These are phyloP conservation scores for Crenuchus spilurus DNA, from an alignment of 2,797 vertebrate genomes.

Conservation along the genomic window DNA sequence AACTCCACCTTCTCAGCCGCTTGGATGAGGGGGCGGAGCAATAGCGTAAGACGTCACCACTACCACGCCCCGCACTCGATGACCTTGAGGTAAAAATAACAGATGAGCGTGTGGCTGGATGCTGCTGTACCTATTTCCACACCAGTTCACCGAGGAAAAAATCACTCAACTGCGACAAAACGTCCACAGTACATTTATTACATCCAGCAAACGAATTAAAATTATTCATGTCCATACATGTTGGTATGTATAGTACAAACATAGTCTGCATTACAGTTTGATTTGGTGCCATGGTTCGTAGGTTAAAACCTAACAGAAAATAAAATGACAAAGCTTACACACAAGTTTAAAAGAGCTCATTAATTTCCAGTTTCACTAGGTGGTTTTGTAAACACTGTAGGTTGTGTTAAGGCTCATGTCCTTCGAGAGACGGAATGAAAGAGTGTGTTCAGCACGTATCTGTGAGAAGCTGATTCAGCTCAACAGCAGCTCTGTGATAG, in stretches of 20 bases:
- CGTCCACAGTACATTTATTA: background rate
- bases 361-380: conserved; percentile 14
- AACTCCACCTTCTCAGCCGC: conserved; percentile 42
- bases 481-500: conserved; percentile 25
- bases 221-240: background rate
- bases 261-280: background rate
- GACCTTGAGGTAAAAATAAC: conserved; percentile 73
- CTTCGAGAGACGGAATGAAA: background rate
- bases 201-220: background rate
- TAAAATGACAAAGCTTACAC: background rate
- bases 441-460: conserved; percentile 5
- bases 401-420: background rate
- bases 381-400: background rate
- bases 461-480: conserved; percentile 41
- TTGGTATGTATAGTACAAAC: background rate
- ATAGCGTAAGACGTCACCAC: conserved; percentile 55
- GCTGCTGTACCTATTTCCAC: background rate
- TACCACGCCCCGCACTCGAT: conserved; percentile 63
- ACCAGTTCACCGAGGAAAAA: background rate
- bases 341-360: background rate
- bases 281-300: background rate
- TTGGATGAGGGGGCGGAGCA: conserved; percentile 21
- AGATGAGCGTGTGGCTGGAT: conserved; percentile 29
- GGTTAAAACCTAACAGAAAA: background rate
- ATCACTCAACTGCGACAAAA: background rate